A percentile compares a stretch with the other conserved stretches of the same genome.
Conservation (phyloP, 2,888 invertebrate genomes). For the Stenolophus ochropezus region DNA sequence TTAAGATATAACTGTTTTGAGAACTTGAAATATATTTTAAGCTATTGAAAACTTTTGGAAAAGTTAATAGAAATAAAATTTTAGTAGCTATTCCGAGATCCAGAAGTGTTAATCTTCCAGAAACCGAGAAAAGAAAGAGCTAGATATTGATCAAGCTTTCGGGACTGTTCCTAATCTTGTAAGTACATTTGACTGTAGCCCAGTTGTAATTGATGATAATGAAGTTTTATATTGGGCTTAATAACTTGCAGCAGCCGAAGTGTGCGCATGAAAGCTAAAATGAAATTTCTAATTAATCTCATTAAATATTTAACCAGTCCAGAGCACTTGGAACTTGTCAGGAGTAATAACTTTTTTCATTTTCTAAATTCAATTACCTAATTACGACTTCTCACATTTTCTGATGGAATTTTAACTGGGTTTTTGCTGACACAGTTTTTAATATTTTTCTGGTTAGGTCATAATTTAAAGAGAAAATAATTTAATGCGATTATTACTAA, state of each 20-base stretch:
- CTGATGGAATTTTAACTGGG: neutral
- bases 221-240: conserved; percentile 36
- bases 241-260: conserved; percentile 20
- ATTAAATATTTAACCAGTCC: conserved; percentile 37
- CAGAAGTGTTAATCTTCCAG: too few relatives aligned
- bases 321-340: conserved; percentile 28
- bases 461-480: too few relatives aligned
- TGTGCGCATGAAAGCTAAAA: conserved; percentile 24
- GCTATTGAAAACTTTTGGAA: too few relatives aligned
- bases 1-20: too few relatives aligned
- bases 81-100: too few relatives aligned
- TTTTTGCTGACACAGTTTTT: neutral
- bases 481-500: too few relatives aligned
- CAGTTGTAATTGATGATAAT: conserved; percentile 33
- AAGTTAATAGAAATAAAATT: too few relatives aligned
- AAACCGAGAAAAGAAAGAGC: neutral
- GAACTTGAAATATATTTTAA: too few relatives aligned
- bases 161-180: neutral
- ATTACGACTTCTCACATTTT: neutral
- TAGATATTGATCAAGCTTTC: neutral
- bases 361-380: conserved; percentile 11
- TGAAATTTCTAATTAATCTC: conserved; percentile 38
- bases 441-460: neutral
- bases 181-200: conserved; percentile 29
- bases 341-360: conserved; percentile 26